Evolutionary conservation across 2,797 vertebrate genomes (phyloP).

Genomic region (Myotis planiceps): DNA sequence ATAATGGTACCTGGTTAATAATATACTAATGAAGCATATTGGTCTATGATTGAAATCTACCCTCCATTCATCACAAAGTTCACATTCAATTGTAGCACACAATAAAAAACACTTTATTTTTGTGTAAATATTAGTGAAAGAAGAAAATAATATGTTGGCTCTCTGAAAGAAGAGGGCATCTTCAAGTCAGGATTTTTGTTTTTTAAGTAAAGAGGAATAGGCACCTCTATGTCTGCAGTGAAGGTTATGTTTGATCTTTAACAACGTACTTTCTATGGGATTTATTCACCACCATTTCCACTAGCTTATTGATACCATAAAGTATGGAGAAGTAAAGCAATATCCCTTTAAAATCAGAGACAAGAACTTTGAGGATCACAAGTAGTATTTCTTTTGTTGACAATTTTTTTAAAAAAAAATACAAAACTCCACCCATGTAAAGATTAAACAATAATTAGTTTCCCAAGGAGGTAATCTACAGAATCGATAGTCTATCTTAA

Average conservation of each 20-base stretch:
- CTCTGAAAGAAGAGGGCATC: conserved; percentile 27
- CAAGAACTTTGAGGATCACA: conserved; percentile 66
- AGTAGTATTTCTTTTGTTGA: conserved; percentile 70
- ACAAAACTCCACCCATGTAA: conserved; percentile 57
- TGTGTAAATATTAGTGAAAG: conserved; percentile 54
- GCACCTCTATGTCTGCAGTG: conserved; percentile 49
- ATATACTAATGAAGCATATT: not conserved
- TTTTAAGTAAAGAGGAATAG: not conserved
- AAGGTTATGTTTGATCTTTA: conserved; percentile 82
- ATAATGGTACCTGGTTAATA: not conserved
- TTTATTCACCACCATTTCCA: conserved; percentile 79
- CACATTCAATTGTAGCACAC: not conserved
- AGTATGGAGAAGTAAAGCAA: conserved; percentile 72
- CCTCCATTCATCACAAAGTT: not conserved
- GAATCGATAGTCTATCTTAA: conserved; percentile 77
- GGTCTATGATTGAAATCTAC: not conserved
- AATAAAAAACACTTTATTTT: not conserved
- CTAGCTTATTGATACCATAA: conserved; percentile 75
- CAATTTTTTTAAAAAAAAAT: conserved; percentile 72
- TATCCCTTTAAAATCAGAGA: conserved; percentile 74
- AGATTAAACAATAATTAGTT: conserved; percentile 76
- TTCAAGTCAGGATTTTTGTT: conserved; percentile 7
- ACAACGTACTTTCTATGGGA: conserved; percentile 79
- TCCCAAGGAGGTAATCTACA: conserved; percentile 77
- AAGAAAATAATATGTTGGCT: not conserved